Conservation (phyloP, 2,797 vertebrate genomes). For the Balearica regulorum region DNA sequence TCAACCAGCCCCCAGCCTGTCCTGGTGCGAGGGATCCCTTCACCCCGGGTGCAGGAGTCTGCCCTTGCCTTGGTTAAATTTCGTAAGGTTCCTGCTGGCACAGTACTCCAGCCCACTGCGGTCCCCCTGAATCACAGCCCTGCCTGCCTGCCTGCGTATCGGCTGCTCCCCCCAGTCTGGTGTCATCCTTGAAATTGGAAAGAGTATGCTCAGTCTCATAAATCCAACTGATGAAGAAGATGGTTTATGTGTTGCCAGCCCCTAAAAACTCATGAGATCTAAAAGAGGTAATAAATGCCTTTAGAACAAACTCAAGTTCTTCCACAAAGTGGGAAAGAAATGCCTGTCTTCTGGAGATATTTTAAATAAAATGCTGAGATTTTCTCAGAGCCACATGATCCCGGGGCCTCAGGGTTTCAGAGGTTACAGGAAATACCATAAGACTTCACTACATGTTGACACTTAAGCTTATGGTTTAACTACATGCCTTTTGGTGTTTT, state of each 20-base stretch:
- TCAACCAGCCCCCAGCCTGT: background rate
- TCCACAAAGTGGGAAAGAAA: background rate
- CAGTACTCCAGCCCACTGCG: background rate
- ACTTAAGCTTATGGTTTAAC: constrained; percentile 2
- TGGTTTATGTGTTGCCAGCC: background rate
- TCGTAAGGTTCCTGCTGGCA: background rate
- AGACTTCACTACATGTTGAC: background rate
- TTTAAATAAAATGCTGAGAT: background rate
- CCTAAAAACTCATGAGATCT: background rate
- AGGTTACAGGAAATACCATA: constrained; percentile 3
- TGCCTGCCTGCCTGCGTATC: background rate
- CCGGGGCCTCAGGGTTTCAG: background rate
- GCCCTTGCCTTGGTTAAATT: background rate
- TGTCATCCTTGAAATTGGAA: background rate
- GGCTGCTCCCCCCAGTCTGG: background rate
- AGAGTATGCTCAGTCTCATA: background rate
- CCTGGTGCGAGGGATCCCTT: background rate
- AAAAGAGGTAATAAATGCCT: background rate
- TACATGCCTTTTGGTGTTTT: constrained; percentile 8
- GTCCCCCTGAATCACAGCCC: background rate
- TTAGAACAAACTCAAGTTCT: background rate
- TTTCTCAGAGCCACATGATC: background rate
- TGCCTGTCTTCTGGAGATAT: background rate
- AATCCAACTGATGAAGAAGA: background rate
- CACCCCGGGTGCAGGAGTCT: background rate